These are phyloP conservation scores for Chaenogobius annularis DNA, from an alignment of 2,113 vertebrate genomes.

Conservation along the genomic window DNA sequence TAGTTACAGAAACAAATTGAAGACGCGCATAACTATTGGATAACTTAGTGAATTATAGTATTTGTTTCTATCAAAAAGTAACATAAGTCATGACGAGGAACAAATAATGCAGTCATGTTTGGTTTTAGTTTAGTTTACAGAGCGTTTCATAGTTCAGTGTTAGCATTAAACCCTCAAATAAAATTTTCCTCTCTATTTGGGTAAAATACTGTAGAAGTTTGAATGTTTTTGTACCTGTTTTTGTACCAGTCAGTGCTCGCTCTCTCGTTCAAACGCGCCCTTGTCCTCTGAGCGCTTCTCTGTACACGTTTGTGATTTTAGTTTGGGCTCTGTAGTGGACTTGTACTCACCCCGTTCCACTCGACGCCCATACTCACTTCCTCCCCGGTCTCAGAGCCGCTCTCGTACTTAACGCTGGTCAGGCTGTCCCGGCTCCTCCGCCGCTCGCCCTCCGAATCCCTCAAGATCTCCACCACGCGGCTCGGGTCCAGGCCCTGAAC, in stretches of 20 bases:
- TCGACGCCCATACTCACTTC: conserved; percentile 97
- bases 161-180: not conserved
- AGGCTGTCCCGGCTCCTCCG: conserved; percentile 83
- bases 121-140: not conserved
- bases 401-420: conserved; percentile 92
- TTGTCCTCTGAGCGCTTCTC: conserved; percentile 45
- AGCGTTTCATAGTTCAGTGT: not conserved
- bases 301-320: not conserved
- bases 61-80: too few species aligned
- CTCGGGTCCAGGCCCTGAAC: conserved; percentile 91
- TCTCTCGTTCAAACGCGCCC: conserved; percentile 7
- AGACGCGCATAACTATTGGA: too few species aligned
- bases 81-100: too few species aligned
- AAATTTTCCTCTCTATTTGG: not conserved
- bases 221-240: conserved; percentile 21
- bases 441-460: conserved; percentile 85
- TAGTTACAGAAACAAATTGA: too few species aligned
- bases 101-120: too few species aligned
- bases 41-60: too few species aligned
- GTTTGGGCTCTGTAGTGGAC: conserved; percentile 74
- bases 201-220: not conserved
- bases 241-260: conserved; percentile 40
- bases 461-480: conserved; percentile 94
- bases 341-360: conserved; percentile 98
- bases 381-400: conserved; percentile 88